Evolutionary conservation across 2,113 vertebrate genomes (phyloP).

Genomic region (Oreamnos americanus): DNA sequence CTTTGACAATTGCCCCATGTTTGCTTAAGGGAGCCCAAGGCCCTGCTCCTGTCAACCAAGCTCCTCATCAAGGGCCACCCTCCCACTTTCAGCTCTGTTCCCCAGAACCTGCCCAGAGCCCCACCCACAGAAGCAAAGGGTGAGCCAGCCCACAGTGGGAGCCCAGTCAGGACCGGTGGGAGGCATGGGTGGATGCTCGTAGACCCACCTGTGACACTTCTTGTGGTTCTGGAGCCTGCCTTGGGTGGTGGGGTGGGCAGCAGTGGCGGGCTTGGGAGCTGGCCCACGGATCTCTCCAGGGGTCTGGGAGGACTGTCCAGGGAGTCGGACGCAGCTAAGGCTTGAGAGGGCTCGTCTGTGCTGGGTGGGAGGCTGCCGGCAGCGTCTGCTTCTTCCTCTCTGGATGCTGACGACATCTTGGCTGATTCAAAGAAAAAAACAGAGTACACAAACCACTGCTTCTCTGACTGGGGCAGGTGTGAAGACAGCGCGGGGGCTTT

Average conservation of each 20-base stretch:
- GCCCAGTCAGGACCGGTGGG: rapidly evolving
- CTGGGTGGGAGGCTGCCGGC: slow-evolving; percentile 55
- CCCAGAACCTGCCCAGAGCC: not conserved
- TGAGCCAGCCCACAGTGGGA: not conserved
- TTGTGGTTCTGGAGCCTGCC: slow-evolving; percentile 78
- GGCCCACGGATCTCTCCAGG: slow-evolving; percentile 76
- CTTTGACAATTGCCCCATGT: rapidly evolving
- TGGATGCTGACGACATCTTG: slow-evolving; percentile 75
- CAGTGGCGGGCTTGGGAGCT: slow-evolving; percentile 80
- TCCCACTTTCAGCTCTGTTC: not conserved
- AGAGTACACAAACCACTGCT: slow-evolving; percentile 6
- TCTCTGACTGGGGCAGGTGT: rapidly evolving
- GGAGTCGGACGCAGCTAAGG: slow-evolving; percentile 82
- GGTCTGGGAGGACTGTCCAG: slow-evolving; percentile 77
- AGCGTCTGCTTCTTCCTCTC: slow-evolving; percentile 70
- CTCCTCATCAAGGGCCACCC: not conserved
- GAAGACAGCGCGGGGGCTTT: rapidly evolving
- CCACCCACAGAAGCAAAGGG: not conserved
- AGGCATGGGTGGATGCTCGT: rapidly evolving
- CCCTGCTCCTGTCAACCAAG: not conserved
- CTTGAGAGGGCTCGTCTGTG: slow-evolving; percentile 80
- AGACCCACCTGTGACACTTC: slow-evolving; percentile 79
- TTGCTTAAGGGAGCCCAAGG: rapidly evolving
- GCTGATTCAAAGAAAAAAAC: slow-evolving; percentile 75
- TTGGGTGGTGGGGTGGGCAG: slow-evolving; percentile 83